Percentiles rank a stretch among this genome's conserved stretches.
phyloP scores from a whole-genome alignment of 2,797 vertebrate genomes.

The Sebastes paucispinis region DNA sequence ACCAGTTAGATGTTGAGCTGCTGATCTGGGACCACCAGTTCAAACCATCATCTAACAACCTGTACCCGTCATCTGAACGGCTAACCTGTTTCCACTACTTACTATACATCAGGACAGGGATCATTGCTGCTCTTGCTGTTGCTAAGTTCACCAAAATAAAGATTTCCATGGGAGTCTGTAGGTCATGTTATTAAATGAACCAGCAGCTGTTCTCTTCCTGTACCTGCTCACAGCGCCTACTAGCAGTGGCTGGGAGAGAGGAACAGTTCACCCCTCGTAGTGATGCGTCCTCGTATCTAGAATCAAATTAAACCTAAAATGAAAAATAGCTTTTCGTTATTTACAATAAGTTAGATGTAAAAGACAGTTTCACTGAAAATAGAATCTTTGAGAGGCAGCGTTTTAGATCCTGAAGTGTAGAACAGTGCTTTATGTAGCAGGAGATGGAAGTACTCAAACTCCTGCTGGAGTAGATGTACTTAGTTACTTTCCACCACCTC shows the following conservation, averaged over 20 bases:
- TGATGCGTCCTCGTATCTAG: neutral
- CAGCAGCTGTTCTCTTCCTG: neutral
- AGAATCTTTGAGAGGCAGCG: neutral
- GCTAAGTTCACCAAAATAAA: conserved; percentile 28
- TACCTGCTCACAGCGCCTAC: neutral
- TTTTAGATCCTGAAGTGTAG: too few relatives aligned
- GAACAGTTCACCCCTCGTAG: neutral
- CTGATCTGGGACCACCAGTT: neutral
- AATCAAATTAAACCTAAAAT: neutral
- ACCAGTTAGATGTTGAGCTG: neutral
- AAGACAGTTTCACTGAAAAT: neutral
- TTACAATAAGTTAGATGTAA: neutral
- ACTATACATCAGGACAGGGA: neutral
- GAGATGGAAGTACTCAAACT: neutral
- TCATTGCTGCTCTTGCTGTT: neutral
- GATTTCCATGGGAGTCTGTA: neutral
- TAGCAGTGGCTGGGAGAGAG: too few relatives aligned
- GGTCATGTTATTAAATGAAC: neutral
- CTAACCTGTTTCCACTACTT: neutral
- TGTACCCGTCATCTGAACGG: neutral
- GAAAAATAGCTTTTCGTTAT: neutral
- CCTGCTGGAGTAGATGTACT: too few relatives aligned
- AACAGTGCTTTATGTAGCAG: neutral
- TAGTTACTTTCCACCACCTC: too few relatives aligned
- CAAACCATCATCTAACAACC: neutral